Percentiles rank a stretch among this genome's conserved stretches.
Conservation (phyloP, 2,888 invertebrate species). For the Cyaniris semiargus region DNA sequence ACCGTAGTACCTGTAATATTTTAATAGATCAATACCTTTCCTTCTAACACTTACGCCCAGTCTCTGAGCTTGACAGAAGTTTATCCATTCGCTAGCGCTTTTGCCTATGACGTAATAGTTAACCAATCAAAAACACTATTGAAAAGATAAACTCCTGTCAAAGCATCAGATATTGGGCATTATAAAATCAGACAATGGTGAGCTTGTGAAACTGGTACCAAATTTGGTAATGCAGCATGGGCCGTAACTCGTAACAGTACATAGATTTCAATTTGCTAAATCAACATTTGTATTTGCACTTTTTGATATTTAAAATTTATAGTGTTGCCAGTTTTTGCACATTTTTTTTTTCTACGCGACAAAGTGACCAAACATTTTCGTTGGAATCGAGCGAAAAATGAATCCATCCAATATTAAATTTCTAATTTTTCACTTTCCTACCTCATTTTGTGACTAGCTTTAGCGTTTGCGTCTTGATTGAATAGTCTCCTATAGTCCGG, state of each 20-base stretch:
- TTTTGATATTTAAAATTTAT: neutral
- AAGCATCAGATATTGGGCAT: neutral
- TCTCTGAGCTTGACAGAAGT: neutral
- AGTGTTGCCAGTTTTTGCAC: slow-evolving; percentile 25
- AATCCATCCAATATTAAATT: slow-evolving; percentile 58
- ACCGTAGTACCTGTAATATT: slow-evolving; percentile 20
- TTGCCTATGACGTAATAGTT: neutral
- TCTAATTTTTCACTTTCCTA: slow-evolving; percentile 69
- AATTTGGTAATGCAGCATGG: neutral
- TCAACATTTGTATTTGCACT: neutral
- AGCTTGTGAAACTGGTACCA: neutral
- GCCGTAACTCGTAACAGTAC: neutral
- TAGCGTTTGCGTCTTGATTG: slow-evolving; percentile 56
- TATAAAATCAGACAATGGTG: neutral
- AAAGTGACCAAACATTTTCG: slow-evolving; percentile 28
- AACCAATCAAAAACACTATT: neutral
- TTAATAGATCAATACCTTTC: slow-evolving; percentile 3
- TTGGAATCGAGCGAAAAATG: slow-evolving; percentile 37
- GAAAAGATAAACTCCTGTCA: neutral
- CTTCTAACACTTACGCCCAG: neutral
- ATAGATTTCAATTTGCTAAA: neutral
- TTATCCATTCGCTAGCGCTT: neutral
- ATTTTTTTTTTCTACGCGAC: slow-evolving; percentile 1
- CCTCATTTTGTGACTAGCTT: slow-evolving; percentile 73
- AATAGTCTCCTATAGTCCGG: slow-evolving; percentile 44